phyloP scores from a whole-genome alignment of 2,797 vertebrate genomes.

The Enteromius paludinosus region DNA sequence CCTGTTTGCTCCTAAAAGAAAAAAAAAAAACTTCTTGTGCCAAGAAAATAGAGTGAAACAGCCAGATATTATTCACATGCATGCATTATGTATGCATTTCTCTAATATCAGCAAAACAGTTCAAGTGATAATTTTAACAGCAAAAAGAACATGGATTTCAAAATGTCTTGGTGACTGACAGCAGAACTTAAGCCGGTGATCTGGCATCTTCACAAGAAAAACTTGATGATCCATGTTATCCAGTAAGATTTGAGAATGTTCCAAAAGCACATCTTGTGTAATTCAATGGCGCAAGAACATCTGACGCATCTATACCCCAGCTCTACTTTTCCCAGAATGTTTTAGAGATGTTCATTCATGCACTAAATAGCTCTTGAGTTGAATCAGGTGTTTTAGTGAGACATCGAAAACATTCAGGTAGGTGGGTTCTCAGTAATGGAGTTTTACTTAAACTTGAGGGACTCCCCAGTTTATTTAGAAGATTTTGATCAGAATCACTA shows the following conservation, averaged over 20 bases:
- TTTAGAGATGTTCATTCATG: not conserved
- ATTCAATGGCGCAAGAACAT: not conserved
- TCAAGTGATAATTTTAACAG: not conserved
- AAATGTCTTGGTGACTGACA: not conserved
- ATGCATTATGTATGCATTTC: not conserved
- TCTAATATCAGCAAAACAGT: not conserved
- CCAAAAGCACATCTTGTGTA: constrained; percentile 18
- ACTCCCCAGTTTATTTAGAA: not conserved
- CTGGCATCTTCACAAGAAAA: constrained; percentile 11
- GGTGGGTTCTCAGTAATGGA: not conserved
- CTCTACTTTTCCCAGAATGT: not conserved
- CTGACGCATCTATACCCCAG: not conserved
- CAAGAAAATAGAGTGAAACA: not conserved
- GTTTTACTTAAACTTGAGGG: not conserved
- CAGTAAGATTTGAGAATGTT: constrained; percentile 6
- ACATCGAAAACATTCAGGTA: not conserved
- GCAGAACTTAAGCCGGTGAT: constrained; percentile 14
- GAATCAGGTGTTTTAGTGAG: not conserved
- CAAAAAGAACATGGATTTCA: not conserved
- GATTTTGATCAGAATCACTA: not conserved
- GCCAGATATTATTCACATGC: not conserved
- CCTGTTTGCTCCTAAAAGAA: not conserved
- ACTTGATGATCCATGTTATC: constrained; percentile 27
- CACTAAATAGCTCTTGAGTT: not conserved
- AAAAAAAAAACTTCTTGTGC: not conserved